Evolutionary conservation across 1,140 invertebrate species (phyloP).

Genomic region (Dryas iulia): DNA sequence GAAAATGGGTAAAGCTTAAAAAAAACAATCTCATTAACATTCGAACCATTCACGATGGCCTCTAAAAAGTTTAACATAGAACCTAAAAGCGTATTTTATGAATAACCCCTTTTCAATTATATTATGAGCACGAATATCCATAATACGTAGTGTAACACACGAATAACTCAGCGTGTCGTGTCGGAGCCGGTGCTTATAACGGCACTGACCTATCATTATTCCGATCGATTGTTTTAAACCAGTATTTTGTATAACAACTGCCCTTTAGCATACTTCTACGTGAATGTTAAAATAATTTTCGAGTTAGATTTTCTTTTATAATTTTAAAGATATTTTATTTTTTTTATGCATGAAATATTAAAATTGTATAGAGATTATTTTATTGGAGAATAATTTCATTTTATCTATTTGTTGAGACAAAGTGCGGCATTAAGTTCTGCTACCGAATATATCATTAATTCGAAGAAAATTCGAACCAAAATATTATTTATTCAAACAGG

Average conservation of each 20-base stretch:
- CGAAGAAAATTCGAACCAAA: too few species aligned
- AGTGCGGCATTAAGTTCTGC: too few species aligned
- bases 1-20: too few species aligned
- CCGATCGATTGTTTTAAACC: slow-evolving; percentile 19
- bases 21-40: too few species aligned
- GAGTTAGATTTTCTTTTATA: not conserved
- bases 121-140: slow-evolving; percentile 20
- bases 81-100: not conserved
- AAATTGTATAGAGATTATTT: too few species aligned
- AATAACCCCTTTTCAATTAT: slow-evolving; percentile 9
- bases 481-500: too few species aligned
- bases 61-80: not conserved
- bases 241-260: slow-evolving; percentile 2
- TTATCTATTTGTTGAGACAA: too few species aligned
- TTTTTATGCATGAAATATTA: too few species aligned
- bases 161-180: slow-evolving; percentile 23
- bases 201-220: slow-evolving; percentile 31
- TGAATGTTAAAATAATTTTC: not conserved
- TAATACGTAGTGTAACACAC: slow-evolving; percentile 24
- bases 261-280: not conserved
- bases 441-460: too few species aligned
- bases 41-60: too few species aligned
- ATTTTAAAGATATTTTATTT: too few species aligned
- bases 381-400: too few species aligned
- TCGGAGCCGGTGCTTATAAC: slow-evolving; percentile 29